Evolutionary conservation across 1,140 invertebrate genomes (phyloP).

Genomic region (Cardiocondyla obscurior): DNA sequence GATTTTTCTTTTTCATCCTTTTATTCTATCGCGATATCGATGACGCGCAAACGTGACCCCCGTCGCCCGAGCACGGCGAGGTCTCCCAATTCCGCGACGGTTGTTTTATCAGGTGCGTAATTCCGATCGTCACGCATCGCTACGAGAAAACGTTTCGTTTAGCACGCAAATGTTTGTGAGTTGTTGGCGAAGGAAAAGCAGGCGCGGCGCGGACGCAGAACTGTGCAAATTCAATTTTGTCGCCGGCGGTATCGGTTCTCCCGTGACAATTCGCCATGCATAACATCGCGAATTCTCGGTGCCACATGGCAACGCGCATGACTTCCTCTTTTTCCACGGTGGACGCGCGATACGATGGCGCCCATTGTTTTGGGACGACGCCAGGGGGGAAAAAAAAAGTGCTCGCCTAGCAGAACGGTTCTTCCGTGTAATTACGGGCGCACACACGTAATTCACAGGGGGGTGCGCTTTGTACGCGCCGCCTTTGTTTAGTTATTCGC

Average conservation of each 20-base stretch:
- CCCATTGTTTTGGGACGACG: conserved; percentile 9
- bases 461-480: neutral
- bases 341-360: conserved; percentile 2
- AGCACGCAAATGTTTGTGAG: neutral
- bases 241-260: neutral
- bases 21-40: neutral
- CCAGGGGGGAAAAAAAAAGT: conserved; percentile 6
- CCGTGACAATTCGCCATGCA: conserved; percentile 21
- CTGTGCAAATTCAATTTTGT: conserved; percentile 10
- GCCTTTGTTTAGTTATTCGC: conserved; percentile 62
- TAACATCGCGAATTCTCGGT: conserved; percentile 33
- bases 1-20: neutral
- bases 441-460: neutral
- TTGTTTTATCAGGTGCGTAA: neutral
- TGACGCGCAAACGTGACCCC: neutral
- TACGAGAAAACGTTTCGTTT: too few relatives aligned
- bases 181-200: neutral
- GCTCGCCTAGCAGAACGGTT: neutral
- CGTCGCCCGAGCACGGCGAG: neutral
- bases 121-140: neutral
- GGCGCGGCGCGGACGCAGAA: neutral
- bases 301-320: neutral
- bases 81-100: neutral
- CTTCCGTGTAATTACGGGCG: conserved; percentile 50
- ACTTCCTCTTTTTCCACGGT: neutral